phyloP scores from a whole-genome alignment of 2,797 vertebrate genomes.

The Ciconia nigra region DNA sequence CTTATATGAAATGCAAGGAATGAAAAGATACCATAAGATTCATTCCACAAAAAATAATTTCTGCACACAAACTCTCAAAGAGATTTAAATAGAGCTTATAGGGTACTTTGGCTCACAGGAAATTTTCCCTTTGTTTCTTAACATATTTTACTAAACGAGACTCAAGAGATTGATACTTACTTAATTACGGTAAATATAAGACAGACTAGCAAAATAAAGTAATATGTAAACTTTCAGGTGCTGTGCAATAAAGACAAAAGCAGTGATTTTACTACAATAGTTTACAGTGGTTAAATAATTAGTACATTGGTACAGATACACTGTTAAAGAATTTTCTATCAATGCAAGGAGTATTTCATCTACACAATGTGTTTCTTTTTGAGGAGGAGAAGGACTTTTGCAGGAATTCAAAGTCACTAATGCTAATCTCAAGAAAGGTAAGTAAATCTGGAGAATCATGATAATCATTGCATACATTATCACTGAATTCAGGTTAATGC shows the following conservation, averaged over 20 bases:
- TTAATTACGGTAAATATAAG: neutral
- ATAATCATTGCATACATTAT: neutral
- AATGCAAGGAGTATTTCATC: neutral
- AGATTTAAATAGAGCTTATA: neutral
- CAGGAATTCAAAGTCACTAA: neutral
- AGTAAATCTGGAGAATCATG: neutral
- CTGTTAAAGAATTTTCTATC: neutral
- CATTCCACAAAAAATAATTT: neutral
- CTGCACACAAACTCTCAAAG: neutral
- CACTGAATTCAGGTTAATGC: neutral
- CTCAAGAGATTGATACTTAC: neutral
- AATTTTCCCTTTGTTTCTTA: neutral
- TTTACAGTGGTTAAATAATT: neutral
- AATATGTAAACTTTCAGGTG: neutral
- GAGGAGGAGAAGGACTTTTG: neutral
- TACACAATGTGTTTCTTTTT: neutral
- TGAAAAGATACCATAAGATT: neutral
- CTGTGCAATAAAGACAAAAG: neutral
- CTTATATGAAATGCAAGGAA: neutral
- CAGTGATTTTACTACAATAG: neutral
- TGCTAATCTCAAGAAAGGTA: neutral
- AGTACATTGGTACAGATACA: neutral
- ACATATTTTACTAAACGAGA: neutral
- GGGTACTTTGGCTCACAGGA: neutral
- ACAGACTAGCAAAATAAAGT: neutral